phyloP scores from a whole-genome alignment of 2,113 vertebrate genomes.

The Xyrauchen texanus region DNA sequence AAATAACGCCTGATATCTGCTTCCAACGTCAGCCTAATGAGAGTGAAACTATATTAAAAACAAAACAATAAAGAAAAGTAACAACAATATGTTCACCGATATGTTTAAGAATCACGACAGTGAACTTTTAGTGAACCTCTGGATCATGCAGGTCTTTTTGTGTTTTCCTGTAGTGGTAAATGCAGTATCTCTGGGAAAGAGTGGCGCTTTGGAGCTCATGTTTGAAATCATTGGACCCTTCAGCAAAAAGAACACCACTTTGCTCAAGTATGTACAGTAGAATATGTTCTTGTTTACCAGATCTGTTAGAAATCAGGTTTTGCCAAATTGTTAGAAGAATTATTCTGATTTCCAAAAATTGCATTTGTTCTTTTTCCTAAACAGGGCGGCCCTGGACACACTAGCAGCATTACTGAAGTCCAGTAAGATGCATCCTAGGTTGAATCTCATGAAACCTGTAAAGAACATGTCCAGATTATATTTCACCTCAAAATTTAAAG shows the following conservation, averaged over 20 bases:
- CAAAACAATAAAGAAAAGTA: no score
- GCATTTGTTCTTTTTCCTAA: slow-evolving; percentile 61
- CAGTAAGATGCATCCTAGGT: slow-evolving; percentile 83
- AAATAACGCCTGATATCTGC: no score
- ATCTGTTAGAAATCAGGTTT: background rate
- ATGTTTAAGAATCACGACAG: no score
- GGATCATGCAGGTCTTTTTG: background rate
- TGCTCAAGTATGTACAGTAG: slow-evolving; percentile 86
- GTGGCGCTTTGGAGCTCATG: slow-evolving; percentile 88
- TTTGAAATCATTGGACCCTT: slow-evolving; percentile 92
- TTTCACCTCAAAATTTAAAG: background rate
- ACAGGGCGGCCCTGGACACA: slow-evolving; percentile 95
- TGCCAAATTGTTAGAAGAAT: background rate
- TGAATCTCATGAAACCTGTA: background rate
- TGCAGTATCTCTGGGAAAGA: slow-evolving; percentile 91
- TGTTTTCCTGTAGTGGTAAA: slow-evolving; percentile 83
- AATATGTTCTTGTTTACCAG: background rate
- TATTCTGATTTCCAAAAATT: background rate
- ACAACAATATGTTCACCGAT: no score
- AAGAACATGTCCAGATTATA: background rate
- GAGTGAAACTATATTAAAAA: no score
- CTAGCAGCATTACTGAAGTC: slow-evolving; percentile 96
- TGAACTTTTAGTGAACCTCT: background rate
- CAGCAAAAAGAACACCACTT: slow-evolving; percentile 89
- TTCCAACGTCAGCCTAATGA: no score